phyloP scores from a whole-genome alignment of 1,140 invertebrate species.

The Drosophila pachea region DNA sequence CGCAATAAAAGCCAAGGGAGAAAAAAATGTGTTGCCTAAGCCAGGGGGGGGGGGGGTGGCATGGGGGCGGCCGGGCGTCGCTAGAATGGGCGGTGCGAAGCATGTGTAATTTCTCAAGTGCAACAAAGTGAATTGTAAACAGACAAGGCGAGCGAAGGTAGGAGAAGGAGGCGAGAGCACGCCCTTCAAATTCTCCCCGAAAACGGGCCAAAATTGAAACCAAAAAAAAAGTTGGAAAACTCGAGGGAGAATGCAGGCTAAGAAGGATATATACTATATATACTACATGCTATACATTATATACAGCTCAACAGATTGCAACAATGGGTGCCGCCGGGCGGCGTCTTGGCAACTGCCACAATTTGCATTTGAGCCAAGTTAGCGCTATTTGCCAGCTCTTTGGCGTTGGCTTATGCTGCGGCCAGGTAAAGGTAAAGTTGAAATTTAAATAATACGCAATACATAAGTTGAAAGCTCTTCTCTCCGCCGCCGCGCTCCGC shows the following conservation, averaged over 20 bases:
- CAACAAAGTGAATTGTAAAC: slow-evolving; percentile 72
- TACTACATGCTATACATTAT: slow-evolving; percentile 1
- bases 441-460: slow-evolving; percentile 67
- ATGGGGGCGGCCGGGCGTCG: background rate
- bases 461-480: slow-evolving; percentile 30
- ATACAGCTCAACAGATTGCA: slow-evolving; percentile 67
- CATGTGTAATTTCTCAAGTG: slow-evolving; percentile 75
- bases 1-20: slow-evolving; percentile 45
- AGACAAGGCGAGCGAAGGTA: slow-evolving; percentile 19
- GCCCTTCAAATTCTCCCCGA: slow-evolving; percentile 3
- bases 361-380: slow-evolving; percentile 42
- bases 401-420: slow-evolving; percentile 65
- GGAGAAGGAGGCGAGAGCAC: background rate
- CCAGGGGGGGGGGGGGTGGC: background rate
- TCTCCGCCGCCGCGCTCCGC: background rate
- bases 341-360: slow-evolving; percentile 44
- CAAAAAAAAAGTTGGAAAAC: slow-evolving; percentile 3
- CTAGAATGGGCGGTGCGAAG: background rate
- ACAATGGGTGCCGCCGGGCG: slow-evolving; percentile 19
- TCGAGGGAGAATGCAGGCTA: slow-evolving; percentile 16
- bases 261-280: slow-evolving; percentile 23
- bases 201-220: background rate
- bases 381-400: slow-evolving; percentile 55
- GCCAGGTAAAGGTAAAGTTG: slow-evolving; percentile 67
- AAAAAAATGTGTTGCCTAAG: background rate